Percentiles rank a stretch among this genome's conserved stretches.
Evolutionary conservation across 2,113 vertebrate species (phyloP).

Genomic region (Calyptomena viridis): DNA sequence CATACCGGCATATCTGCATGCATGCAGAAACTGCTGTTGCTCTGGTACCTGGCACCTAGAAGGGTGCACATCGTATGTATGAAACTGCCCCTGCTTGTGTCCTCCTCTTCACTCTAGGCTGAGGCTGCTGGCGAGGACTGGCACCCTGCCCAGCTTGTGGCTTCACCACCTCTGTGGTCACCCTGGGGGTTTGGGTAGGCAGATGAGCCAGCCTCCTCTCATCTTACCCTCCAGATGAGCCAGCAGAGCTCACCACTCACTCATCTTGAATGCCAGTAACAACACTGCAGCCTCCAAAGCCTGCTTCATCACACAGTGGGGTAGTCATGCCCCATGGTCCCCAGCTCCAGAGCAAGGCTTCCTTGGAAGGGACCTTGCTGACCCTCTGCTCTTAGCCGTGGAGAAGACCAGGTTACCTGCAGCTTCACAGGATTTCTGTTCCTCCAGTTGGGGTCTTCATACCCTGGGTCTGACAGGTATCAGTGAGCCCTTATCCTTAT

Average conservation of each 20-base stretch:
- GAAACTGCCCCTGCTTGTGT: background rate
- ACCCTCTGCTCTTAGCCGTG: background rate
- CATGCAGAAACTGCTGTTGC: background rate
- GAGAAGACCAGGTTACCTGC: background rate
- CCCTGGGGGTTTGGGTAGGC: background rate
- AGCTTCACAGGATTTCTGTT: background rate
- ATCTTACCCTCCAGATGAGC: background rate
- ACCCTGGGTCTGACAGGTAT: background rate
- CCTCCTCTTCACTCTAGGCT: background rate
- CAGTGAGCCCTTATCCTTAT: background rate
- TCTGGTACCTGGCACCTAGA: background rate
- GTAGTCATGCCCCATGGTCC: background rate
- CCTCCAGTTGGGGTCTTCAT: background rate
- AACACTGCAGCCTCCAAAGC: background rate
- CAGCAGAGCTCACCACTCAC: background rate
- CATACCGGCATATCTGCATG: background rate
- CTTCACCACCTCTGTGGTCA: background rate
- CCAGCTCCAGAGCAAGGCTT: background rate
- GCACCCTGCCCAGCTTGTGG: background rate
- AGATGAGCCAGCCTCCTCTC: background rate
- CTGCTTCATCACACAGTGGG: background rate
- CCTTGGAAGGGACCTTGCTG: background rate
- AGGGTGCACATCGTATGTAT: background rate
- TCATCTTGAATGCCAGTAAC: background rate
- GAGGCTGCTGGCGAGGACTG: background rate